phyloP scores from a whole-genome alignment of 2,888 invertebrate genomes.

The Drosophila limbata region DNA sequence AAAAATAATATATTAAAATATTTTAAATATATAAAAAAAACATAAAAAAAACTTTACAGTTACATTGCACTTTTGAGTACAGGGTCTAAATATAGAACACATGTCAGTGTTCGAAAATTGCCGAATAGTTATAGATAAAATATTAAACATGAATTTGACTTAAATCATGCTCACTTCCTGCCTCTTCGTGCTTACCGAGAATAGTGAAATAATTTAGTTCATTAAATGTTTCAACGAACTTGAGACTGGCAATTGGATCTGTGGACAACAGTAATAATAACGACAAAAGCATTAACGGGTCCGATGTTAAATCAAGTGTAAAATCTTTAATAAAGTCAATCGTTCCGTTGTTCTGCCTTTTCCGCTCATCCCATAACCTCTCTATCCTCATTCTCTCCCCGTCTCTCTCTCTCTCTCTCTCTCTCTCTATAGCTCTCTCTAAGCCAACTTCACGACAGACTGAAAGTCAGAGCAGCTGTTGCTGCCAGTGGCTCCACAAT shows the following conservation, averaged over 20 bases:
- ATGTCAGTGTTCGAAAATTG: too few species aligned
- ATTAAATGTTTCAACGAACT: slow-evolving; percentile 58
- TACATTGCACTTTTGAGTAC: too few species aligned
- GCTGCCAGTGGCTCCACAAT: slow-evolving; percentile 39
- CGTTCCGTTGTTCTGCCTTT: slow-evolving; percentile 19
- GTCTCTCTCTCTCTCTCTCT: background rate
- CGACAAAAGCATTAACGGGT: slow-evolving; percentile 23
- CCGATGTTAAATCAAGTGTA: slow-evolving; percentile 73
- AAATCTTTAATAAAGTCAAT: slow-evolving; percentile 74
- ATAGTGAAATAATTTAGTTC: slow-evolving; percentile 22
- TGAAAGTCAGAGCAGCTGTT: slow-evolving; percentile 30
- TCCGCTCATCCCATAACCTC: slow-evolving; percentile 7
- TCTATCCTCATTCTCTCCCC: background rate
- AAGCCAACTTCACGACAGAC: background rate
- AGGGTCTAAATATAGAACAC: too few species aligned
- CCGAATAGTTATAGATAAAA: too few species aligned
- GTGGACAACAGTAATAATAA: slow-evolving; percentile 14
- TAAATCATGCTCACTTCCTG: background rate
- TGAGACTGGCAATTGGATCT: slow-evolving; percentile 57
- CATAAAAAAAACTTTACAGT: too few species aligned
- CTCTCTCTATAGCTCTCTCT: background rate
- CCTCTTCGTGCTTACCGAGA: background rate
- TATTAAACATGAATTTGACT: background rate
- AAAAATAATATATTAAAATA: too few species aligned
- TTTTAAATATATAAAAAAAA: too few species aligned